phyloP scores from a whole-genome alignment of 2,797 vertebrate species.

The Hemibagrus guttatus region DNA sequence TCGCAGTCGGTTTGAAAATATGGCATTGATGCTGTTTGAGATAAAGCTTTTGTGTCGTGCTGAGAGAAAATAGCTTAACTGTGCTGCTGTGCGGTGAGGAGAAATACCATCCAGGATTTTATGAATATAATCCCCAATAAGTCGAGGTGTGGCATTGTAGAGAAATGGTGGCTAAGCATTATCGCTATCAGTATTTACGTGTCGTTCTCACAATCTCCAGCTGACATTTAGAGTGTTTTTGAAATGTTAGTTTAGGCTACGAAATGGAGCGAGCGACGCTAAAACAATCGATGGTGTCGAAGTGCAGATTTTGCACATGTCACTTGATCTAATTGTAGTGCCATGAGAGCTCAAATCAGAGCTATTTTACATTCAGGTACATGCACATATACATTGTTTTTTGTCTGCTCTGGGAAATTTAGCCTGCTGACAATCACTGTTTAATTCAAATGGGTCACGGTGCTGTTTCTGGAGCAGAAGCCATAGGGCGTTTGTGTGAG shows the following conservation, averaged over 20 bases:
- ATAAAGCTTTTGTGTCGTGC: conserved; percentile 28
- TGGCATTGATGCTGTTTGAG: not conserved
- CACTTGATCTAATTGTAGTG: conserved; percentile 60
- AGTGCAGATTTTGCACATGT: conserved; percentile 61
- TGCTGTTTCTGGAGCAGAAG: conserved; percentile 37
- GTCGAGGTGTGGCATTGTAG: conserved; percentile 25
- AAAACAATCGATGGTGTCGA: conserved; percentile 58
- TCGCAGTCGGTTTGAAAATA: not conserved
- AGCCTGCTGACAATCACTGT: conserved; percentile 47
- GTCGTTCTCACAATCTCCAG: conserved; percentile 44
- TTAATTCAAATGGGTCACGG: conserved; percentile 8
- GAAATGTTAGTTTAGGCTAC: conserved; percentile 64
- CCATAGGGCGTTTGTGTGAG: conserved; percentile 12
- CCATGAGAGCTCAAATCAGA: conserved; percentile 48
- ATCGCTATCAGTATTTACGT: conserved; percentile 60
- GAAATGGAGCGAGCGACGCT: conserved; percentile 41
- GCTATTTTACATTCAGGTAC: conserved; percentile 24
- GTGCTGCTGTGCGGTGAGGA: not conserved
- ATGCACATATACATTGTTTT: conserved; percentile 5
- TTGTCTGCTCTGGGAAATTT: not conserved
- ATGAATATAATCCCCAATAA: conserved; percentile 10
- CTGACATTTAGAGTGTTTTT: conserved; percentile 68
- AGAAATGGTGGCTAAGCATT: conserved; percentile 55
- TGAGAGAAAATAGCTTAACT: conserved; percentile 39
- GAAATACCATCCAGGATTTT: not conserved